Conservation (phyloP, 2,888 invertebrate species). For the Fragum whitleyi region DNA sequence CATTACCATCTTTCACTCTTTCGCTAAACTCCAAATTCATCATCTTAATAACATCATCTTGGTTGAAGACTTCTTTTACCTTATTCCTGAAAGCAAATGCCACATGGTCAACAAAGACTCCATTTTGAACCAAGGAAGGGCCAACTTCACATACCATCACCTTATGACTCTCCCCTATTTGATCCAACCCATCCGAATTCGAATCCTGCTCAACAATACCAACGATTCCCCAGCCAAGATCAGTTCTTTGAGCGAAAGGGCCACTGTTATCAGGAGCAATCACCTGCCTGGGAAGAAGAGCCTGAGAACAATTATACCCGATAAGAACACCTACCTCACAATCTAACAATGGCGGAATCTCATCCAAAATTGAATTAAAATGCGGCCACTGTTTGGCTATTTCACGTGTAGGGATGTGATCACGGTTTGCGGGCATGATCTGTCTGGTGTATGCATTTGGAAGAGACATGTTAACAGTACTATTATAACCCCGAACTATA, state of each 20-base stretch:
- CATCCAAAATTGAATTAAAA: conserved; percentile 38
- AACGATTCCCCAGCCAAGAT: conserved; percentile 42
- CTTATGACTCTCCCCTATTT: too few relatives aligned
- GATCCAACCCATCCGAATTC: too few relatives aligned
- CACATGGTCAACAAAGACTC: too few relatives aligned
- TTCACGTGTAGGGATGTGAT: conserved; percentile 34
- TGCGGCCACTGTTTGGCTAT: conserved; percentile 34
- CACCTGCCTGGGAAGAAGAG: conserved; percentile 56
- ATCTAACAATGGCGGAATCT: conserved; percentile 29
- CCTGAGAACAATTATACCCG: conserved; percentile 63
- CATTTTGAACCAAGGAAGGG: too few relatives aligned
- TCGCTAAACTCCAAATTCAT: conserved; percentile 34
- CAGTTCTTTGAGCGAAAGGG: conserved; percentile 53
- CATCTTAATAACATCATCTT: conserved; percentile 7
- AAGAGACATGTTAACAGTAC: conserved; percentile 20
- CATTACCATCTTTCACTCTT: too few relatives aligned
- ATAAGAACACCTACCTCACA: conserved; percentile 63
- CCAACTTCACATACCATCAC: too few relatives aligned
- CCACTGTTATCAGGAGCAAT: conserved; percentile 38
- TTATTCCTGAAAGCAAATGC: too few relatives aligned
- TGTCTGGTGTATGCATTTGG: conserved; percentile 33
- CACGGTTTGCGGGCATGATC: conserved; percentile 42
- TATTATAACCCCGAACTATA: conserved; percentile 43
- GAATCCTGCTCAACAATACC: neutral
- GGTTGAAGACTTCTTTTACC: neutral